These are phyloP conservation scores for Hycleus cichorii DNA, from an alignment of 1,140 invertebrate genomes.

Conservation along the genomic window DNA sequence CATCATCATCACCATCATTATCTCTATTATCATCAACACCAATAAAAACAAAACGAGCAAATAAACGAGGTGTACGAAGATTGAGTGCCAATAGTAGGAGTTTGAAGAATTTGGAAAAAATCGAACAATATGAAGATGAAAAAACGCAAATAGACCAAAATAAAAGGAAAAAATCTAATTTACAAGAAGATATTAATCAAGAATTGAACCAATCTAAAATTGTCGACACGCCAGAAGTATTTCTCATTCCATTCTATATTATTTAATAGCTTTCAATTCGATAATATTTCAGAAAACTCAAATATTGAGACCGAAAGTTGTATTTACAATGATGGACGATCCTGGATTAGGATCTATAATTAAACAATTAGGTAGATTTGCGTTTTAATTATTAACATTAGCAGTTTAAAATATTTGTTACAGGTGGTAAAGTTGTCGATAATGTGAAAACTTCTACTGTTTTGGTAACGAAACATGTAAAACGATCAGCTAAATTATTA, in stretches of 20 bases:
- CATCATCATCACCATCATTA: not conserved
- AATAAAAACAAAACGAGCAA: not conserved
- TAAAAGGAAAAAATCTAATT: not conserved
- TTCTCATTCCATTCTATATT: not conserved
- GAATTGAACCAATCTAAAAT: not conserved
- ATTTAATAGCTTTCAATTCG: not conserved
- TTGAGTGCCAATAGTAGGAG: constrained; percentile 6
- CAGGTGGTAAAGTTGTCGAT: constrained; percentile 36
- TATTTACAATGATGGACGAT: constrained; percentile 38
- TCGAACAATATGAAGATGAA: not conserved
- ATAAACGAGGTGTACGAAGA: not conserved
- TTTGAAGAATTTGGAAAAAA: constrained; percentile 2
- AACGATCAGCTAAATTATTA: constrained; percentile 46
- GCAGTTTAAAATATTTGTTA: constrained; percentile 3
- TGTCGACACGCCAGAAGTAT: not conserved
- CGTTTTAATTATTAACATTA: not conserved
- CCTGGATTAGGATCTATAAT: constrained; percentile 32
- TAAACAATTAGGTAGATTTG: constrained; percentile 25
- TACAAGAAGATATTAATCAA: not conserved
- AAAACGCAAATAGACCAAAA: not conserved
- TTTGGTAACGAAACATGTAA: constrained; percentile 43
- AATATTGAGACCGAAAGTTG: constrained; percentile 33
- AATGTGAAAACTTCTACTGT: constrained; percentile 41
- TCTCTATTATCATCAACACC: not conserved
- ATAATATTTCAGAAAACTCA: constrained; percentile 17